phyloP scores from a whole-genome alignment of 2,113 vertebrate species.

The Neolamprologus tretocephalus region DNA sequence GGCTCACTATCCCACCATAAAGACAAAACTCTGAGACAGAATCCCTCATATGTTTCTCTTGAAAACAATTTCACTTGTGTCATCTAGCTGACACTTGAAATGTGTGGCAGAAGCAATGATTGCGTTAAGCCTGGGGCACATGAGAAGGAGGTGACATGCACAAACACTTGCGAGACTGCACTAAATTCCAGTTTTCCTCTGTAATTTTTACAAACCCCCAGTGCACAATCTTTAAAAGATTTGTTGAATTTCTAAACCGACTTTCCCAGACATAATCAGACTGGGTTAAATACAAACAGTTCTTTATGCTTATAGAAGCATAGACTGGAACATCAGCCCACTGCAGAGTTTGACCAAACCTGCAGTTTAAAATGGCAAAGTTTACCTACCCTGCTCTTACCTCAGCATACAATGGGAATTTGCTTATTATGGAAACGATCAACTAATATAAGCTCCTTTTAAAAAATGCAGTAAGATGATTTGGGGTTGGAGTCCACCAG shows the following conservation, averaged over 20 bases:
- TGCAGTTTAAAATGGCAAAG: neutral
- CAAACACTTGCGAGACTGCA: neutral
- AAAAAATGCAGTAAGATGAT: neutral
- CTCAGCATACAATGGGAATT: neutral
- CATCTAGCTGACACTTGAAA: neutral
- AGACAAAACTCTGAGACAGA: neutral
- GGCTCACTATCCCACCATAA: neutral
- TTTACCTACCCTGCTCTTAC: neutral
- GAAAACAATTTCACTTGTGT: neutral
- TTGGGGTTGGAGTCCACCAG: neutral
- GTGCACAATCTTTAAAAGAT: neutral
- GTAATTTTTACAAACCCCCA: neutral
- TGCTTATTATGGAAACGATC: neutral
- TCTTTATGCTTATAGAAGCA: neutral
- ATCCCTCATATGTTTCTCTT: neutral
- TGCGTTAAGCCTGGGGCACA: neutral
- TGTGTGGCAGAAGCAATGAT: neutral
- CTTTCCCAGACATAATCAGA: neutral
- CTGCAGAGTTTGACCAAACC: neutral
- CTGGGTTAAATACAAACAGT: neutral
- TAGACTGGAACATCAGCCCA: neutral
- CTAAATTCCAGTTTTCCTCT: neutral
- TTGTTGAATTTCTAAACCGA: neutral
- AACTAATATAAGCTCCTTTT: neutral
- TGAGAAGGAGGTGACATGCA: neutral